phyloP scores from a whole-genome alignment of 2,797 vertebrate genomes.

The Epinephelus malabaricus region DNA sequence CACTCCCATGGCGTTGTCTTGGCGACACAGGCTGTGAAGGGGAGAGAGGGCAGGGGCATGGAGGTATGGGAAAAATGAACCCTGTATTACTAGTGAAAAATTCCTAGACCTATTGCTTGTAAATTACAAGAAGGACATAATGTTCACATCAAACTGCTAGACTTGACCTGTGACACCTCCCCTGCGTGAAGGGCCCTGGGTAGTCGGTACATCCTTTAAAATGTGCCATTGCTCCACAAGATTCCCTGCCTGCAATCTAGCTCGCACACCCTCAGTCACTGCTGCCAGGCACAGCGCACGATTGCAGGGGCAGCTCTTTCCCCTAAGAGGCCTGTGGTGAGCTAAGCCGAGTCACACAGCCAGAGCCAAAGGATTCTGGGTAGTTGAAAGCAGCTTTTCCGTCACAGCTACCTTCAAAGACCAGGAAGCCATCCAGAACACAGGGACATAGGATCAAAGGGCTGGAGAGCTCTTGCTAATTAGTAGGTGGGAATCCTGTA shows the following conservation, averaged over 20 bases:
- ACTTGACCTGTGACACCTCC: constrained; percentile 45
- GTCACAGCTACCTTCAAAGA: constrained; percentile 82
- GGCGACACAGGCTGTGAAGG: constrained; percentile 19
- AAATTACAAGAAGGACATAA: constrained; percentile 31
- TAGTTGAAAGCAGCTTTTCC: constrained; percentile 78
- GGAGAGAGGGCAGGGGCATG: constrained; percentile 15
- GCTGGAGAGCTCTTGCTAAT: constrained; percentile 74
- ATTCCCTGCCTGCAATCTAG: constrained; percentile 48
- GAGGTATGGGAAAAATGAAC: constrained; percentile 6
- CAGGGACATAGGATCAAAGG: constrained; percentile 80
- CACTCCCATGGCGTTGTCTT: constrained; percentile 31
- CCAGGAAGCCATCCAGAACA: constrained; percentile 72
- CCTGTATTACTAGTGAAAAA: constrained; percentile 11
- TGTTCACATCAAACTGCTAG: constrained; percentile 44
- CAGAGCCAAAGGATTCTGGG: constrained; percentile 75
- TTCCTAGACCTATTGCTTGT: constrained; percentile 13
- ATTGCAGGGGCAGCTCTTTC: constrained; percentile 60
- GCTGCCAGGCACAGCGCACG: constrained; percentile 45
- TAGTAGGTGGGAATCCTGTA: constrained; percentile 78
- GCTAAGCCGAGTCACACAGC: constrained; percentile 68
- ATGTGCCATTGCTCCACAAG: constrained; percentile 34
- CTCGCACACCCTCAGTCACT: constrained; percentile 39
- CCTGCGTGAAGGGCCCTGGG: not conserved
- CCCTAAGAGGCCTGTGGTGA: constrained; percentile 67
- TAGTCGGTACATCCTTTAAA: constrained; percentile 40